Base-by-base conservation (phyloP, 2,888 invertebrate species). In the Lasioglossum villosulum region DNA sequence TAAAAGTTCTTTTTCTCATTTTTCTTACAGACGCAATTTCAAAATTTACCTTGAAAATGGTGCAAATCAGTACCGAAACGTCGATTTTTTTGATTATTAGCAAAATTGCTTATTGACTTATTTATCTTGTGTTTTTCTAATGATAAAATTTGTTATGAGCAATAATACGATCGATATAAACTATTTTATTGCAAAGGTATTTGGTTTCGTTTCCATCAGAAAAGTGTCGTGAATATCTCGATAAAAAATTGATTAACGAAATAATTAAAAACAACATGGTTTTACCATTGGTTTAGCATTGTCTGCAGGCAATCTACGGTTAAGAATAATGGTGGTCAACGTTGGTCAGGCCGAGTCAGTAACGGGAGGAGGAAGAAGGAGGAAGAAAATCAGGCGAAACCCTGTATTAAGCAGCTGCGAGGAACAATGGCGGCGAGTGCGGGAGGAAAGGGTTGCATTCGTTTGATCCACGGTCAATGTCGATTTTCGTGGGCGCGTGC, bases 401-500 rank as follows among this genome's bases (percentile, higher is more conserved):
- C 59, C 4, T 63, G 59, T 1, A 63, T 63, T 63, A 63, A 89
- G 80, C 90, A 90, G 90, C 90, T 90, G 90, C 70, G 72, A 27
- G 84, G 73, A 75, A 75, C 66, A 74, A 79, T 70, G 52, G 56
- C n/a, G 37, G 34, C 4, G 37, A 66, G 66, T 6, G 68, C 45
- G 78, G 59, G 83, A 79, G 56, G 77, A 77, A 86, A 83, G 89
- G 88, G 84, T 84, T 85, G 82, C 78, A 34, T 37, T 80, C 77
- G 86, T 74, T 88, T 89, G 91, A 91, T 90, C 70, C 80, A 37
- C 75, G 78, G 84, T 81, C 84, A 82, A 90, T 82, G 83, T 52
- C 79, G 76, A 87, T 86, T 82, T 84, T 84, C 83, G 81, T 84
- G 84, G 85, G 84, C 90, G 89, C 88, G 90, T 90, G 87, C 75